phyloP scores from a whole-genome alignment of 1,140 invertebrate genomes.

The Caenorhabditis latens region DNA sequence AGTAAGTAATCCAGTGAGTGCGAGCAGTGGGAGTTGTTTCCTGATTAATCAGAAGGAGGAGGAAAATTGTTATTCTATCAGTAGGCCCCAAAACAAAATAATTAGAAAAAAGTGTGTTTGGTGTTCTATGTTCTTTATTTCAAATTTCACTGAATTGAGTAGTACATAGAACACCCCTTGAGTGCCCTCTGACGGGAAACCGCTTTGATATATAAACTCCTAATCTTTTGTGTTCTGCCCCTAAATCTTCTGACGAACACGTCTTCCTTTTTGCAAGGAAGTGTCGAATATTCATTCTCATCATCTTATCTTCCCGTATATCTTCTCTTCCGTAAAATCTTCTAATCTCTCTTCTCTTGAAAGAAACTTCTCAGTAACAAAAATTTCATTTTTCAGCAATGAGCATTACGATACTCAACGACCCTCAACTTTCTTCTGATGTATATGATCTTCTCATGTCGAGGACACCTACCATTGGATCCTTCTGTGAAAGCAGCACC shows the following conservation, averaged over 20 bases:
- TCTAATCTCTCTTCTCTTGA: background rate
- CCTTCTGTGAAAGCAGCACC: background rate
- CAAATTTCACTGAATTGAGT: slow-evolving; percentile 18
- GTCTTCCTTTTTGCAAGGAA: background rate
- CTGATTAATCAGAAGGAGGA: slow-evolving; percentile 25
- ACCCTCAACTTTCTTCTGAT: slow-evolving; percentile 46
- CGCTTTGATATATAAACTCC: slow-evolving; percentile 26
- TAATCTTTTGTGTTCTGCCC: slow-evolving; percentile 36
- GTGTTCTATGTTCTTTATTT: slow-evolving; percentile 39
- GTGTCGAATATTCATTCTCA: background rate
- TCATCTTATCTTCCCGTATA: background rate
- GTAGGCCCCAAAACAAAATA: slow-evolving; percentile 25
- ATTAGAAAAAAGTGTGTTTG: background rate
- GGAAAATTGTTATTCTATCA: slow-evolving; percentile 45
- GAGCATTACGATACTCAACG: slow-evolving; percentile 54
- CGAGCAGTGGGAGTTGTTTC: background rate
- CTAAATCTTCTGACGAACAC: background rate
- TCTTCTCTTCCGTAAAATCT: background rate
- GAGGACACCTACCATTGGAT: slow-evolving; percentile 3
- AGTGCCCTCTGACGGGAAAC: slow-evolving; percentile 13
- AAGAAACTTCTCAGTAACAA: background rate
- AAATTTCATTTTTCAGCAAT: slow-evolving; percentile 15
- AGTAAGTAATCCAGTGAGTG: slow-evolving; percentile 1
- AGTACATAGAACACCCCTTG: slow-evolving; percentile 31
- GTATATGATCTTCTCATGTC: slow-evolving; percentile 43